phyloP scores from a whole-genome alignment of 2,797 vertebrate species.

The Eulemur albifrons region DNA sequence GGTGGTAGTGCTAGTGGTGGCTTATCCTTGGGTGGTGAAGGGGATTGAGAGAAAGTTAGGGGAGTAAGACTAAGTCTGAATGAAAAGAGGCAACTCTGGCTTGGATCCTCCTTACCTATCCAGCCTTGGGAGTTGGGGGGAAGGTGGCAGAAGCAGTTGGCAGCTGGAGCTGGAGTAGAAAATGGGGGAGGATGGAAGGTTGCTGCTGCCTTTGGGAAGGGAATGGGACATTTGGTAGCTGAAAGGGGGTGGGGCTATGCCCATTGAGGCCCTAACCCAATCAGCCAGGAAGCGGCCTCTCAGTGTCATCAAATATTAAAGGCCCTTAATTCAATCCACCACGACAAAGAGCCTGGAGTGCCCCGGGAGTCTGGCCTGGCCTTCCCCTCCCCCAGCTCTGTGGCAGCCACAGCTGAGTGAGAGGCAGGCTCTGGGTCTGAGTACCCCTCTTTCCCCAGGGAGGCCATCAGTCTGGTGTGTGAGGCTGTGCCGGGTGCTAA shows the following conservation, averaged over 20 bases:
- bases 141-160: background rate
- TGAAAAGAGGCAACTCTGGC: background rate
- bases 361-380: slow-evolving; percentile 55
- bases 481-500: slow-evolving; percentile 97
- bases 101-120: background rate
- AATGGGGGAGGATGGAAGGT: background rate
- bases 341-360: slow-evolving; percentile 76
- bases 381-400: slow-evolving; percentile 58
- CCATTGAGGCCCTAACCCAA: slow-evolving; percentile 74
- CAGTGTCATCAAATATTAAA: slow-evolving; percentile 72
- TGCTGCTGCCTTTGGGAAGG: slow-evolving; percentile 39
- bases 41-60: background rate
- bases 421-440: slow-evolving; percentile 48
- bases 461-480: slow-evolving; percentile 97
- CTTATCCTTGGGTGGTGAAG: background rate
- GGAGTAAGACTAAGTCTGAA: background rate
- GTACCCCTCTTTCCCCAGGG: slow-evolving; percentile 85
- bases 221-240: slow-evolving; percentile 48
- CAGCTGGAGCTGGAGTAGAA: background rate
- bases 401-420: background rate
- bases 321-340: slow-evolving; percentile 77
- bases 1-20: background rate
- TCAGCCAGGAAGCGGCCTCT: slow-evolving; percentile 77
- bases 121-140: background rate
- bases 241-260: slow-evolving; percentile 26